Evolutionary conservation across 1,140 invertebrate genomes (phyloP), one percentile per base, ranked within the genome.

Genomic region (Pinna nobilis): DNA sequence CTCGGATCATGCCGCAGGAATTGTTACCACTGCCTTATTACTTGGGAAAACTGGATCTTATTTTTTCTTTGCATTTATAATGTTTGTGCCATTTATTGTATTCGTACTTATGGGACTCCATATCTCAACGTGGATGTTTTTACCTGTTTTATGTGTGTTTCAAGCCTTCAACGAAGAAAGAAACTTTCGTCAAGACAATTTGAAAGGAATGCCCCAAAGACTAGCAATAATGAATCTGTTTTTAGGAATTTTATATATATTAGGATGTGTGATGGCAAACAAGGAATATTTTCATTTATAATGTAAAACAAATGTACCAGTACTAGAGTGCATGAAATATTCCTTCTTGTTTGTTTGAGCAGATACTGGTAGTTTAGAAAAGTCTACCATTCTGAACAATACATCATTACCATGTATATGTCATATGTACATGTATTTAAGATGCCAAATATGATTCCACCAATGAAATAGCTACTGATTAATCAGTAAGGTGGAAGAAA

Each of bases 11-110:
- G 92, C 92, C 83, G 96, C 94, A 68, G 95, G 96, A 47, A 96
- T 97, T 74, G 94, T 98, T 0, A 98, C 97, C 6, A 88, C 98
- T 76, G 96, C 97, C 9, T 97, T 98, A 84, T 88, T 97, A n/a
- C 94, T 98, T 79, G 97, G 97, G 18, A 93, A 93, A 80, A 96
- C 94, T 47, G 94, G 94, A 66, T 98, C 97, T 13, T 95, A 97
- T 89, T 92, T 97, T 71, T 90, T 98, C 9, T 98, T 97, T 89
- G 95, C 95, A 53, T 93, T 96, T 90, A 91, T 98, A 72, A 87
- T 98, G 13, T 98, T 98, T 87, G 93, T 93, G 47, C 97, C 97
- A 5, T 98, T 98, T 81, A 94, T 97, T 66, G 92, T 95, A 73
- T 94, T 98, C 89, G 93, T 95, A 37, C 94, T 97, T 47, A 92